Evolutionary conservation across 2,888 invertebrate genomes (phyloP).

Genomic region (Apoda limacodes): DNA sequence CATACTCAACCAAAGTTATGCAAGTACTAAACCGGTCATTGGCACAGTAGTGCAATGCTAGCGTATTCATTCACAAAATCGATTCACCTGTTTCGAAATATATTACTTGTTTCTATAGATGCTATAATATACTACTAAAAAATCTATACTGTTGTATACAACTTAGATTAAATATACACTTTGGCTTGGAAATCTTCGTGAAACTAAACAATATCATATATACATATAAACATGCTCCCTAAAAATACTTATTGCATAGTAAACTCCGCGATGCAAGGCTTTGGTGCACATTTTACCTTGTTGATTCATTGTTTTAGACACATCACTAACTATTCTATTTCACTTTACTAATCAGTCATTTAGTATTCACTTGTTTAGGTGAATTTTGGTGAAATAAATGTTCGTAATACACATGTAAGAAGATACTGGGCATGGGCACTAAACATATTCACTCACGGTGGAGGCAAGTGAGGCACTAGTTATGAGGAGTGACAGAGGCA

Average conservation of each 20-base stretch:
- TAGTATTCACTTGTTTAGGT: no score
- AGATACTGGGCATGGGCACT: conserved; percentile 29
- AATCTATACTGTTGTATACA: no score
- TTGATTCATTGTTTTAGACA: no score
- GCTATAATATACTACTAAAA: no score
- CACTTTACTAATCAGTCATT: no score
- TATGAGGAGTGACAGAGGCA: conserved; percentile 45
- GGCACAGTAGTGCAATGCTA: conserved; percentile 25
- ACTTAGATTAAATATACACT: no score
- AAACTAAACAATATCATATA: no score
- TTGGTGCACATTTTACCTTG: neutral
- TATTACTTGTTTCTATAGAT: neutral
- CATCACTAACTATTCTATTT: no score
- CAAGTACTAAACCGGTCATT: conserved; percentile 40
- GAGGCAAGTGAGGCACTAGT: conserved; percentile 49
- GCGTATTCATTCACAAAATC: conserved; percentile 41
- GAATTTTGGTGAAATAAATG: conserved; percentile 18
- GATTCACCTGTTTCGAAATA: conserved; percentile 30
- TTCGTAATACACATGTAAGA: conserved; percentile 22
- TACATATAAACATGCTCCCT: no score
- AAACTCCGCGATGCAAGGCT: no score
- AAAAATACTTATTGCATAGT: no score
- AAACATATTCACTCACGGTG: conserved; percentile 21
- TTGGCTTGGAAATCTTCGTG: no score
- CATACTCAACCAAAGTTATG: conserved; percentile 36